These are phyloP conservation scores for Andrena cerasifolii DNA, from an alignment of 1,140 invertebrate genomes.

Conservation along the genomic window DNA sequence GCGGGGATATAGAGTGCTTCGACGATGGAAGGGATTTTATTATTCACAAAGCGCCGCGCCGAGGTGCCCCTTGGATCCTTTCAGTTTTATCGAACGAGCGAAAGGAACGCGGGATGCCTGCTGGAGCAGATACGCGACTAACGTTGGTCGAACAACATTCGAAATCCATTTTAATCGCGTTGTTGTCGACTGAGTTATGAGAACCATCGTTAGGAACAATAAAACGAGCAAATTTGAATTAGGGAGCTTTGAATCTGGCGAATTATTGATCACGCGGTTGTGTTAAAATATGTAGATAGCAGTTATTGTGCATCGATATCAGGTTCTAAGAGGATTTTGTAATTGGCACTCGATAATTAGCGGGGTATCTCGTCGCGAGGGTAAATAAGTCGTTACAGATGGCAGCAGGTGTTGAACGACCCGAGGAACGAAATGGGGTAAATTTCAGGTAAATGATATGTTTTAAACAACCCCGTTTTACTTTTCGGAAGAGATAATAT, in stretches of 20 bases:
- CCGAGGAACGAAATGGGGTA: slow-evolving; percentile 9
- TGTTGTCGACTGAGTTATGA: background rate
- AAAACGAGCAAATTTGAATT: background rate
- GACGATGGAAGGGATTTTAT: slow-evolving; percentile 62
- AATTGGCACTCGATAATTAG: slow-evolving; percentile 1
- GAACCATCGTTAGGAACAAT: background rate
- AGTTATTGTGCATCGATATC: background rate
- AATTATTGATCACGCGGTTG: background rate
- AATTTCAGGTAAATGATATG: slow-evolving; percentile 55
- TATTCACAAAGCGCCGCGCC: slow-evolving; percentile 59
- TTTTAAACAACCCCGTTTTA: slow-evolving; percentile 55
- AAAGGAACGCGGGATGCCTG: slow-evolving; percentile 18
- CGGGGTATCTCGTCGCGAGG: background rate
- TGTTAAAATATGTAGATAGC: background rate
- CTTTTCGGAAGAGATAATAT: slow-evolving; percentile 51
- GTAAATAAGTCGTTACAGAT: slow-evolving; percentile 39
- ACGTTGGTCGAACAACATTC: slow-evolving; percentile 1
- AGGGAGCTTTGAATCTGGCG: background rate
- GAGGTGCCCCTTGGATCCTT: slow-evolving; percentile 8
- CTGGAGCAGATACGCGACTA: slow-evolving; percentile 16
- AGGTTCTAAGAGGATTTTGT: background rate
- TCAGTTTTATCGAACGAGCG: slow-evolving; percentile 1
- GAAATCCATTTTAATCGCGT: background rate
- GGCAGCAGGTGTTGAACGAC: slow-evolving; percentile 49
- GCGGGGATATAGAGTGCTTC: slow-evolving; percentile 51